phyloP scores from a whole-genome alignment of 1,140 invertebrate species.

The Calycopis cecrops region DNA sequence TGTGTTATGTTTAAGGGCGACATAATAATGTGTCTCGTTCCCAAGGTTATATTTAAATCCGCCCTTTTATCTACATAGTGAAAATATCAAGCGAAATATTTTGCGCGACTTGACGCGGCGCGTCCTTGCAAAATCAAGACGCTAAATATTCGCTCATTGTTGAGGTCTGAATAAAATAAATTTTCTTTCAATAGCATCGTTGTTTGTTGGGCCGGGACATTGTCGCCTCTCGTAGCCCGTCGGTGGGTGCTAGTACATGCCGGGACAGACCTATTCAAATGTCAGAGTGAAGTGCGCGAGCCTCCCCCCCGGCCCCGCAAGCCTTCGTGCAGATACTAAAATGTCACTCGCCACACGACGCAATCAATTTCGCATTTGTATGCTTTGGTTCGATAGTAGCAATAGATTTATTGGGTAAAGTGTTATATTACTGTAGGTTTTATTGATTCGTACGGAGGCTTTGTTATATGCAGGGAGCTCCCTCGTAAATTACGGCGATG shows the following conservation, averaged over 20 bases:
- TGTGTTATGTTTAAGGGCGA: too few relatives aligned
- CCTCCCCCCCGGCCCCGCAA: conserved; percentile 27
- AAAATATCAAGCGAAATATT: neutral
- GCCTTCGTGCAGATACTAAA: conserved; percentile 51
- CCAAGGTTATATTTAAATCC: too few relatives aligned
- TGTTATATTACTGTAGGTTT: conserved; percentile 21
- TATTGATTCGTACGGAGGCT: conserved; percentile 14
- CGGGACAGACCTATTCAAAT: conserved; percentile 70
- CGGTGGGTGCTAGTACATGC: conserved; percentile 64
- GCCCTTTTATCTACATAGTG: too few relatives aligned
- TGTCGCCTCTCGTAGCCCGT: conserved; percentile 64
- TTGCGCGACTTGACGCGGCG: conserved; percentile 1
- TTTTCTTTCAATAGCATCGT: conserved; percentile 66
- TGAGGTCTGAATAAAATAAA: conserved; percentile 59
- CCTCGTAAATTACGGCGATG: too few relatives aligned
- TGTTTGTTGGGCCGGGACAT: conserved; percentile 60
- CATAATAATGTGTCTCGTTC: too few relatives aligned
- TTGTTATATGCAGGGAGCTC: neutral
- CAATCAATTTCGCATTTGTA: conserved; percentile 74
- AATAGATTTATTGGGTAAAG: conserved; percentile 55
- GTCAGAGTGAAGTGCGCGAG: conserved; percentile 53
- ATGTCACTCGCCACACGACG: conserved; percentile 70
- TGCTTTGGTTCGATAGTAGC: conserved; percentile 53
- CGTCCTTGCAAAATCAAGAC: conserved; percentile 49
- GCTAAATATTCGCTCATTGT: conserved; percentile 38